Percentiles rank a stretch among this genome's conserved stretches.
These are phyloP conservation scores for Cephus pulcher DNA, from an alignment of 2,888 invertebrate species.

Conservation along the genomic window DNA sequence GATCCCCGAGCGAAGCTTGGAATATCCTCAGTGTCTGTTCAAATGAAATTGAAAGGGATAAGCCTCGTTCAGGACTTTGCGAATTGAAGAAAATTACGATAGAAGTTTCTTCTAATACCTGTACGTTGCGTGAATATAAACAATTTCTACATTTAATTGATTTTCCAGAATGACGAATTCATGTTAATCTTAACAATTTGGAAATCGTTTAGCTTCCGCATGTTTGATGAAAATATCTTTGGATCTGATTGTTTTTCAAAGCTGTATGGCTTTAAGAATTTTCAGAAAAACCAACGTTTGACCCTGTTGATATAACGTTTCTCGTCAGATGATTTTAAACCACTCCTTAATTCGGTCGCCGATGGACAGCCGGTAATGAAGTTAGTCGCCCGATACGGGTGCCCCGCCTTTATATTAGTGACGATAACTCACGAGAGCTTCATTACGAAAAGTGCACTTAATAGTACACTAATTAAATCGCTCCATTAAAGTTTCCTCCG, in stretches of 20 bases:
- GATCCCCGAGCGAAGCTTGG: background rate
- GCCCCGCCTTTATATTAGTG: background rate
- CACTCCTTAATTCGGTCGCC: background rate
- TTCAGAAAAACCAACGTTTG: background rate
- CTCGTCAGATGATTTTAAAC: background rate
- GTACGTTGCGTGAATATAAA: background rate
- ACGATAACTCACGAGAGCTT: background rate
- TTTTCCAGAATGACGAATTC: background rate
- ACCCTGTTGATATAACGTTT: background rate
- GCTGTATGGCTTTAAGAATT: background rate
- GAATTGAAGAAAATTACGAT: background rate
- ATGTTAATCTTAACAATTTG: background rate
- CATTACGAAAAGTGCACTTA: background rate
- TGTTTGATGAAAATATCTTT: background rate
- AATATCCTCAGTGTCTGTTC: background rate
- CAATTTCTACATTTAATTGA: background rate
- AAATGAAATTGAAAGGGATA: background rate
- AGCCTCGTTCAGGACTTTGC: background rate
- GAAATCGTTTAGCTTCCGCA: background rate
- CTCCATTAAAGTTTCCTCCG: background rate
- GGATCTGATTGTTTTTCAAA: background rate
- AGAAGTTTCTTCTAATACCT: background rate
- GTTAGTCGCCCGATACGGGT: background rate
- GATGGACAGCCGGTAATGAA: constrained; percentile 6
- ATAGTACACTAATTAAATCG: background rate